A percentile compares a stretch with the other conserved stretches of the same genome.
phyloP scores from a whole-genome alignment of 1,140 invertebrate species.

The Nylanderia fulva region DNA sequence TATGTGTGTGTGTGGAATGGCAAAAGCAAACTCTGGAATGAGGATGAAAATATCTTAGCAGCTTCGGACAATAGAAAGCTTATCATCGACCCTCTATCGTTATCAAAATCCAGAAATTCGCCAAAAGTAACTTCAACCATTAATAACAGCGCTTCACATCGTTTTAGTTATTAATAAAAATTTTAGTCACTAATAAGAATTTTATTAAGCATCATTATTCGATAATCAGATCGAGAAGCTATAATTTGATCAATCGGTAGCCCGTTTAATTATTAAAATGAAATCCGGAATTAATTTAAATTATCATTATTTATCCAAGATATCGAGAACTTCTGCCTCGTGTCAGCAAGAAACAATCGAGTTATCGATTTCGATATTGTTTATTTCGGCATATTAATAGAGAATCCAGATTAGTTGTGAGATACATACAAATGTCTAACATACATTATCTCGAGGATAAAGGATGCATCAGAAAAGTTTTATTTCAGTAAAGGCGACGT shows the following conservation, averaged over 20 bases:
- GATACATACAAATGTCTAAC: too few relatives aligned
- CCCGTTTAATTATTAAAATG: constrained; percentile 33
- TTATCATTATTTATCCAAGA: constrained; percentile 17
- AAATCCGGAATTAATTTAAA: constrained; percentile 1
- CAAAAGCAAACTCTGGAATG: not conserved
- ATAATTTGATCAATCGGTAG: not conserved
- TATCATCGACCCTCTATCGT: constrained; percentile 38
- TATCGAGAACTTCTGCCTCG: not conserved
- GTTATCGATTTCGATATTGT: not conserved
- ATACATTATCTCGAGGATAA: not conserved
- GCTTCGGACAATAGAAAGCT: constrained; percentile 36
- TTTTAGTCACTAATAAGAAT: not conserved
- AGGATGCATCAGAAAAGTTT: not conserved
- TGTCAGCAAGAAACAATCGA: not conserved
- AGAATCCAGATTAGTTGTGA: not conserved
- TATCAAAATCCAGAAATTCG: not conserved
- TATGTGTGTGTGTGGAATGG: not conserved
- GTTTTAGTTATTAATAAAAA: constrained; percentile 17
- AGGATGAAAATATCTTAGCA: constrained; percentile 56
- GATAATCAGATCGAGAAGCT: not conserved
- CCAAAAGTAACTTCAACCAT: not conserved
- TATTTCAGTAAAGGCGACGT: constrained; percentile 26
- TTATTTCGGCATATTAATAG: not conserved
- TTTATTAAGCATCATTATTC: not conserved
- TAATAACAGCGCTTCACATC: not conserved